A percentile compares a stretch with the other conserved stretches of the same genome.
Conservation (phyloP, 2,797 vertebrate genomes). For the Scyliorhinus canicula region DNA sequence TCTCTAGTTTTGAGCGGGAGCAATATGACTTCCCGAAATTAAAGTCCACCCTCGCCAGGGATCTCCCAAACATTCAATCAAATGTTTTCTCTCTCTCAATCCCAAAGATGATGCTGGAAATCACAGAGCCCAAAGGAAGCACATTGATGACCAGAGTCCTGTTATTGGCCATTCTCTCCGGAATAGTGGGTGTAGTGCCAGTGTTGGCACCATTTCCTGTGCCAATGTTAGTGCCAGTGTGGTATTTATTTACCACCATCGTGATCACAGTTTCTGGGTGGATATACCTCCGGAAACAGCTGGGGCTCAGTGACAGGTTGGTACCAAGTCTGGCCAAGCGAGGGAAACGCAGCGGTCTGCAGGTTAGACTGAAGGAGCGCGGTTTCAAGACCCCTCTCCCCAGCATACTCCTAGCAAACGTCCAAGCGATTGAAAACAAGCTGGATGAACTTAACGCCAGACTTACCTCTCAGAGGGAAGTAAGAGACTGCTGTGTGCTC, state of each 20-base stretch:
- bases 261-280: not conserved
- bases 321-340: not conserved
- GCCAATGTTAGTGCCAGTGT: not conserved
- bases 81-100: not conserved
- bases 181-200: not conserved
- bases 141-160: not conserved
- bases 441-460: too few relatives aligned
- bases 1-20: not conserved
- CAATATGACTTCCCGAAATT: constrained; percentile 5
- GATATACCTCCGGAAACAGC: not conserved
- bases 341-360: too few relatives aligned
- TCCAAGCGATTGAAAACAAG: too few relatives aligned
- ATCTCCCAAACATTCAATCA: not conserved
- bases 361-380: too few relatives aligned
- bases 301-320: not conserved
- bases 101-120: not conserved
- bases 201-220: not conserved
- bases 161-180: not conserved
- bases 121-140: not conserved
- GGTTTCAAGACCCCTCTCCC: too few relatives aligned
- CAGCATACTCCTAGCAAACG: too few relatives aligned
- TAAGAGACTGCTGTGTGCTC: too few relatives aligned
- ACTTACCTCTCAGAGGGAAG: too few relatives aligned
- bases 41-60: not conserved
- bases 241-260: not conserved